Conservation (phyloP, 2,797 vertebrate species). For the Aeoliscus strigatus region DNA sequence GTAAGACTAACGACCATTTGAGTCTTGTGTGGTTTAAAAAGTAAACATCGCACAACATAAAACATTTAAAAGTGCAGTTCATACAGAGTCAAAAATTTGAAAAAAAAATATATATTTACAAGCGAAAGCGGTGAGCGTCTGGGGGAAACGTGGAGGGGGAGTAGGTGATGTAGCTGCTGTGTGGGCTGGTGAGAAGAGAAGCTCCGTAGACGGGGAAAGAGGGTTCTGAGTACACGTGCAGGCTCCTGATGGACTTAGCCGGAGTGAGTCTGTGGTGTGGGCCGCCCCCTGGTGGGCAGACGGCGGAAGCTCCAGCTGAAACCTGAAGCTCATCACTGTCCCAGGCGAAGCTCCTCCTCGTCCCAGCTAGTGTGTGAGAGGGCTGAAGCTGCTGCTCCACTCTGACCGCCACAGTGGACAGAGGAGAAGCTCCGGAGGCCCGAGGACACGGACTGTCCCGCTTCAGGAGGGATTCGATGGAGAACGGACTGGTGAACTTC, state of each 20-base stretch:
- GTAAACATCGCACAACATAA: background rate
- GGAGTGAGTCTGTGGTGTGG: constrained; percentile 5
- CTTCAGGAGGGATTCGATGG: constrained; percentile 69
- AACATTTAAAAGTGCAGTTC: background rate
- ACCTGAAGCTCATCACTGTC: constrained; percentile 18
- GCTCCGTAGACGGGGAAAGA: constrained; percentile 4
- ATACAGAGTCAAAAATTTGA: background rate
- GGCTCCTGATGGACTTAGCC: constrained; percentile 5
- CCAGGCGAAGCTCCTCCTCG: constrained; percentile 26
- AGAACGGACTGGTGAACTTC: constrained; percentile 71
- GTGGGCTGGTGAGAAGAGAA: constrained; percentile 14
- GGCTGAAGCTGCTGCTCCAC: constrained; percentile 9
- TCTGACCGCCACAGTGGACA: constrained; percentile 7
- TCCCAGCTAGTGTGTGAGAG: background rate
- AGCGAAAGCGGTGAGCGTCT: constrained; percentile 12
- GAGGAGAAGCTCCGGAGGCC: constrained; percentile 12
- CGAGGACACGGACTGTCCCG: constrained; percentile 26
- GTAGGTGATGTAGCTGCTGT: constrained; percentile 23
- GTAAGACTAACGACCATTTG: too few relatives aligned
- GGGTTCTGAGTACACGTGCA: background rate
- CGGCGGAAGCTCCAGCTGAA: constrained; percentile 2
- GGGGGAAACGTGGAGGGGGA: constrained; percentile 13
- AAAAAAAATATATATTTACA: constrained; percentile 27
- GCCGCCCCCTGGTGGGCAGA: constrained; percentile 36
- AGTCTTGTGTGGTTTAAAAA: too few relatives aligned